Conservation (phyloP, 2,888 invertebrate genomes). For the Sphaerolaimus hirsutus region DNA sequence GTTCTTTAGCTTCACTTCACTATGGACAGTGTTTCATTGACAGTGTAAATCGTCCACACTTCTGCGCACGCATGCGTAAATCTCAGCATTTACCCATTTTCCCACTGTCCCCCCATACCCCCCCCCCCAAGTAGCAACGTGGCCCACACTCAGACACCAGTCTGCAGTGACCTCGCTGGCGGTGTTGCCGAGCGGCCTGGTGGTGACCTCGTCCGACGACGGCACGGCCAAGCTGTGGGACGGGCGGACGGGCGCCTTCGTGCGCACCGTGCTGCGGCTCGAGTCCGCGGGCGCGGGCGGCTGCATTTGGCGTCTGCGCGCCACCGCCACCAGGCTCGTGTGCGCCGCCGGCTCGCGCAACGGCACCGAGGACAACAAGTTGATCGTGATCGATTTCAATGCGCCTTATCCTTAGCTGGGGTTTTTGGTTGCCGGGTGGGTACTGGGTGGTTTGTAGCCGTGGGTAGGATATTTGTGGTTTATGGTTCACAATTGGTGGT, state of each 20-base stretch:
- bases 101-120: too few species aligned
- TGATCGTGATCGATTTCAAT: conserved; percentile 87
- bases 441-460: too few species aligned
- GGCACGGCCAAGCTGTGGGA: conserved; percentile 99
- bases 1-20: too few species aligned
- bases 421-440: too few species aligned
- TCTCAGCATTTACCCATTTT: too few species aligned
- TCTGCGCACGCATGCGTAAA: too few species aligned
- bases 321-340: conserved; percentile 80
- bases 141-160: too few species aligned
- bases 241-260: conserved; percentile 48
- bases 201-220: conserved; percentile 94
- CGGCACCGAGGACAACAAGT: conserved; percentile 93
- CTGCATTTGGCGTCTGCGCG: conserved; percentile 88
- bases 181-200: conserved; percentile 56
- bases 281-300: conserved; percentile 77
- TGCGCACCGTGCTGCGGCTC: conserved; percentile 73
- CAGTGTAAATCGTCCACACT: too few species aligned
- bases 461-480: too few species aligned
- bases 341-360: conserved; percentile 96
- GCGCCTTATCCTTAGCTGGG: conserved; percentile 31
- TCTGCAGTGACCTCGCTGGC: conserved; percentile 82
- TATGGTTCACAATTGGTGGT: too few species aligned
- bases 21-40: too few species aligned
- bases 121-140: too few species aligned